Evolutionary conservation across 37 sponge, comb jelly and placozoan genomes (phyloP), one percentile per base, ranked within the genome.

Genomic region (Mnemiopsis leidyi): DNA sequence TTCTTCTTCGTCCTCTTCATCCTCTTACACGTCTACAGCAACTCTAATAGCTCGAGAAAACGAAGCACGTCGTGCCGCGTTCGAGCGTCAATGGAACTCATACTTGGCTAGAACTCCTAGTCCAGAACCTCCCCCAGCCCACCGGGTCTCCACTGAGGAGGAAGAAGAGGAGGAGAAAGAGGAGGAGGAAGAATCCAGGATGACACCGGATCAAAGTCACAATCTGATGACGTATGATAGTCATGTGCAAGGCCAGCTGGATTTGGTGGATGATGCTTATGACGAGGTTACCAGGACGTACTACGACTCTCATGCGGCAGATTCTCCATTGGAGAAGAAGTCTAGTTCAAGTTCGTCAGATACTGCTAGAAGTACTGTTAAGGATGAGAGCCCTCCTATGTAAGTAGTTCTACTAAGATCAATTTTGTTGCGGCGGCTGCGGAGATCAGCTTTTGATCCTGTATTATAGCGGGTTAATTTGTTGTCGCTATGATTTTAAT

Each of bases 151-250:
- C 13, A 13, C 5, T 48, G 13, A 5, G 13, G 61, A 48, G 13
- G 61, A 48, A 48, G 61, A 48, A 13, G 61, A 48, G 13, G 61
- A 48, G 13, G 30, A 71, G n/a, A 18, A 71, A n/a, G 75, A 71
- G 21, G 75, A 71, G 75, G 75, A 71, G 5, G 30, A 71, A 71
- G 75, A 71, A n/a, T 28, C 75, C 3, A 28, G 5, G 75, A 71
- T 28, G 75, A 5, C 75, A 5, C 7, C 75, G 5, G 75, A 71
- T 7, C n/a, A 71, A 7, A 71, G 75, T 71, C 75, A 71, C 75
- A 71, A n/a, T 18, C 30, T n/a, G 75, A 28, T 71, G 30, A 71
- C 75, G n/a, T 71, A 71, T 25, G 75, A 71, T 28, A 71, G 75
- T 71, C 75, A 71, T 25, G 75, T 71, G 20, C 75, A 71, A 25